Base-by-base conservation (phyloP, 2,797 vertebrate species). In the Anguilla pacifica region DNA sequence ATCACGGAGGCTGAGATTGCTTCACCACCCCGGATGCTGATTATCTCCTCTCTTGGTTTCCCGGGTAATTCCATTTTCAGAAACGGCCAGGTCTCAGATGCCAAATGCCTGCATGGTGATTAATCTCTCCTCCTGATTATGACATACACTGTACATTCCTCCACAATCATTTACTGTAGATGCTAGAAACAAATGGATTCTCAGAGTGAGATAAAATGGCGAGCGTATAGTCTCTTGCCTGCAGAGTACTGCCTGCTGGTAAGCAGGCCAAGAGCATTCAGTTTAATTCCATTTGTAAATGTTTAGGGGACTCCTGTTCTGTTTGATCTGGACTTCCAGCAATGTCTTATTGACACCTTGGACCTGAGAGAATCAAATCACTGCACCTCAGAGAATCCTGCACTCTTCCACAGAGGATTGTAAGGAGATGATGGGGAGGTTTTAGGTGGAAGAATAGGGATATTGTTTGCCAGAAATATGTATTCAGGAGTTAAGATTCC, bases 31-130 rank as follows among this genome's bases (percentile, higher is more conserved):
- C 79, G 51, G 2, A 51, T 9, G 28, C 79, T 49, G 79, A 82
- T 82, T n/a, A 51, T 82, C 79, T 82, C 46, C 79, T 82, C 43
- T n/a, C 79, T n/a, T 82, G 43, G 79, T 82, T 82, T 51, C 25
- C 79, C 11, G 79, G 19, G 46, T 82, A 82, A 82, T 49, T 77
- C 51, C 46, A 51, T 82, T 51, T 82, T 82, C 46, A 49, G 79
- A n/a, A 82, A 82, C n/a, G 79, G 22, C 10, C 79, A 49, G 9
- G 46, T 82, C 79, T 46, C 25, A 13, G 43, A 82, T 82, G 79
- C 79, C 79, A 82, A 82, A 82, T 82, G 46, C 79, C 46, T 17
- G 10, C 79, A 82, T 22, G 46, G 46, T n/a, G 43, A 82, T 82
- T 82, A 82, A 82, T 82, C 79, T n/a, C 46, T 3, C 22, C 79